Evolutionary conservation across 2,888 invertebrate genomes (phyloP), one percentile per base, ranked within the genome.

Genomic region (Ophraella communa): DNA sequence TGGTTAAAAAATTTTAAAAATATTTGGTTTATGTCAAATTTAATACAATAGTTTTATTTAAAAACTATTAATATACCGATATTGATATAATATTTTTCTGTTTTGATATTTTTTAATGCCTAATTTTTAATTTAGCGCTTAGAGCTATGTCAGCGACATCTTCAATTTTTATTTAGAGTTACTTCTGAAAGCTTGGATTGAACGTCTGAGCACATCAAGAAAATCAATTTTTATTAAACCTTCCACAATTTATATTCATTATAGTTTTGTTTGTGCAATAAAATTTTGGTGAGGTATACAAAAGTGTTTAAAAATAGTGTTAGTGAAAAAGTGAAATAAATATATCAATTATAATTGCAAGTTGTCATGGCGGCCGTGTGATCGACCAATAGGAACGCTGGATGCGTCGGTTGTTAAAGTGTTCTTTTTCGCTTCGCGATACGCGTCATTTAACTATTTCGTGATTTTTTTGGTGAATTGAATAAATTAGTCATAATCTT

Each of bases 341-440:
- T 33, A 78, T 79, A 75, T 81, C 72, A 76, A 74, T 71, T 76
- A 73, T 77, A 77, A 74, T 77, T 80, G 83, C 83, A 75, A 85
- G 78, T 76, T 83, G 83, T 78, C 86, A 91, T 91, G 90, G 90
- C 90, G 88, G 88, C 85, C 82, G 81, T 79, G 71, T 80, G 81
- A 83, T 84, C 84, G 84, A 85, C 91, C 91, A 91, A 91, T 91
- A 85, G 85, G 86, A 87, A 84, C 83, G 84, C 83, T 85, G 86
- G 86, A 87, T 87, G 85, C 81, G 84, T 85, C 84, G 85, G 84
- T 85, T 85, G 84, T 86, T 85, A 85, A 59, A 86, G 85, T 85
- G 86, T 85, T 86, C 86, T 83, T 87, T 87, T 88, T 87, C 86
- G 85, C 86, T 81, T 83, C 81, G 81, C 79, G 85, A 85, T 86